Percentiles rank a stretch among this genome's conserved stretches.
These are phyloP conservation scores for Onychostruthus taczanowskii DNA, from an alignment of 2,113 vertebrate species.

Conservation along the genomic window DNA sequence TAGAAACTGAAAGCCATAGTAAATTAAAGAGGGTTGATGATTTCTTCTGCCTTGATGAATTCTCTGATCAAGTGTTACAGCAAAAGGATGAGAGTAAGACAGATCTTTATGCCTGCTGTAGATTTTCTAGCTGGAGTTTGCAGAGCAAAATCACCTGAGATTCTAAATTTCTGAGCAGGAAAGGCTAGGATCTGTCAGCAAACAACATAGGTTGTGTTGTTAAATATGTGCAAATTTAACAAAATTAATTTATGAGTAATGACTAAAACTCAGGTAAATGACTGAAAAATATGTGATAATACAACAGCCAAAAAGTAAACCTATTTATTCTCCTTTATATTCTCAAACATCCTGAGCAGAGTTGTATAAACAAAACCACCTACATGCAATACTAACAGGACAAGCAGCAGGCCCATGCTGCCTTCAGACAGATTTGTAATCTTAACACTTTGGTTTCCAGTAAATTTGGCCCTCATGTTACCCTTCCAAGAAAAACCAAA, in stretches of 20 bases:
- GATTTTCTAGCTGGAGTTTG: background rate
- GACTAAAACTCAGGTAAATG: background rate
- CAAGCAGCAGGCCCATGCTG: background rate
- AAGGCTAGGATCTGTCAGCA: background rate
- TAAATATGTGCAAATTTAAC: background rate
- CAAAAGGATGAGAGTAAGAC: background rate
- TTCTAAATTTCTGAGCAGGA: background rate
- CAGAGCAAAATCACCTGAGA: background rate
- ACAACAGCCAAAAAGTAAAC: background rate
- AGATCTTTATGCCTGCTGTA: rapidly evolving
- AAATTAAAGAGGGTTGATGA: background rate
- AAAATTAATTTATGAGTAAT: background rate
- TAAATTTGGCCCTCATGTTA: background rate
- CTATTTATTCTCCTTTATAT: background rate
- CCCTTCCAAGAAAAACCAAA: background rate
- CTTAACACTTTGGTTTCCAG: background rate
- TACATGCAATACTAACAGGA: background rate
- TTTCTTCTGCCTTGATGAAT: background rate
- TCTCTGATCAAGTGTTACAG: background rate
- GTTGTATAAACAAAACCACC: background rate
- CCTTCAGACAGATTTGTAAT: background rate
- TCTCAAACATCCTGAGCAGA: background rate
- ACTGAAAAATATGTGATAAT: background rate
- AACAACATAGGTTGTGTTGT: background rate
- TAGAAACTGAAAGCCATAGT: background rate